Conservation (phyloP, 92 coral and sea anemone species). For the Pocillopora meandrina region DNA sequence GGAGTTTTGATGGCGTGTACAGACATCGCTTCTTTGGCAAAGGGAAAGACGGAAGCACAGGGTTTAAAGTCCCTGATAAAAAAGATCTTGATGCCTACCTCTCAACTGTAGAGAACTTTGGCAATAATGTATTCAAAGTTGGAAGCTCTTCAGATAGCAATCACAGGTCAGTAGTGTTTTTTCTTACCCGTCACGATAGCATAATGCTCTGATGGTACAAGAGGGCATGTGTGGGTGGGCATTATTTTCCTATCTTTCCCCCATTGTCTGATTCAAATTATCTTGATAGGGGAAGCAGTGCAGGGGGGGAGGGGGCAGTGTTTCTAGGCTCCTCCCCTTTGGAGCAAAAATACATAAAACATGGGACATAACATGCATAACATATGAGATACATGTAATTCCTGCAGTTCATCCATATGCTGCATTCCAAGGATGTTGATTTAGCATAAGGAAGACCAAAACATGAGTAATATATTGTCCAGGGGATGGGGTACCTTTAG, state of each 20-base stretch:
- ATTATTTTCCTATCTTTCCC: background rate
- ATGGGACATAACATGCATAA: no score
- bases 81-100: slow-evolving; percentile 42
- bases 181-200: slow-evolving; percentile 3
- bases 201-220: background rate
- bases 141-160: slow-evolving; percentile 45
- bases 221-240: slow-evolving; percentile 5
- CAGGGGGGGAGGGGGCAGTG: no score
- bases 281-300: slow-evolving; percentile 7
- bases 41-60: slow-evolving; percentile 50
- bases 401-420: no score
- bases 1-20: slow-evolving; percentile 11
- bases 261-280: background rate
- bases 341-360: no score
- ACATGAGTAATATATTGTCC: no score
- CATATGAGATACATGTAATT: no score
- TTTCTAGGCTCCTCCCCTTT: no score
- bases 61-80: slow-evolving; percentile 53
- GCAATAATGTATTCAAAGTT: slow-evolving; percentile 61
- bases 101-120: slow-evolving; percentile 47
- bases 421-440: no score
- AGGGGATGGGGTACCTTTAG: no score
- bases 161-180: slow-evolving; percentile 39
- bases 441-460: no score
- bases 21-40: slow-evolving; percentile 63